These are phyloP conservation scores for Phenganax subtilis DNA, from an alignment of 92 coral and sea anemone species.

Conservation along the genomic window DNA sequence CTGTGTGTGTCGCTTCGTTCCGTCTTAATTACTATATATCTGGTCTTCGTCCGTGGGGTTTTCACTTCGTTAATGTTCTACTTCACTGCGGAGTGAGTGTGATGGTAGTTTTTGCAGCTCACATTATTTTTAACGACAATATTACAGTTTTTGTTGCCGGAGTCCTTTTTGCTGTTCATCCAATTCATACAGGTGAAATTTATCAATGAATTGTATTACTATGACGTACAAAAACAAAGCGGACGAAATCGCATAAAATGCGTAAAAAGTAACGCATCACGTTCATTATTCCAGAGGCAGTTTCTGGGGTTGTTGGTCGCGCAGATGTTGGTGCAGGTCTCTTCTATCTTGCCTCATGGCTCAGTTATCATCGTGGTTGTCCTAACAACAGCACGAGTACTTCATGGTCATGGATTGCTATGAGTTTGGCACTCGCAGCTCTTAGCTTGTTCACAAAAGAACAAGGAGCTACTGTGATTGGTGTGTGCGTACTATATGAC, in stretches of 20 bases:
- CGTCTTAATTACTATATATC: slow-evolving; percentile 68
- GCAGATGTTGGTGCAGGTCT: slow-evolving; percentile 91
- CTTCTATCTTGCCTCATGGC: slow-evolving; percentile 68
- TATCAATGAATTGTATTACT: neutral
- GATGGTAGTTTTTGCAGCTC: slow-evolving; percentile 64
- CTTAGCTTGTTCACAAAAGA: slow-evolving; percentile 89
- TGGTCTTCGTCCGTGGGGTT: slow-evolving; percentile 81
- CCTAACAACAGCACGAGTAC: slow-evolving; percentile 28
- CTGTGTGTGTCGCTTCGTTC: slow-evolving; percentile 94
- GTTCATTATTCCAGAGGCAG: slow-evolving; percentile 65
- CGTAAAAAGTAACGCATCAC: too few species aligned
- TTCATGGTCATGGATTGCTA: slow-evolving; percentile 58
- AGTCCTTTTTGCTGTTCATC: slow-evolving; percentile 85
- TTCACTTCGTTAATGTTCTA: slow-evolving; percentile 71
- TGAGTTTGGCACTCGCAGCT: slow-evolving; percentile 60
- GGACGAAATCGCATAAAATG: too few species aligned
- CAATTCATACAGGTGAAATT: slow-evolving; percentile 82
- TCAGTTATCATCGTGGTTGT: slow-evolving; percentile 63
- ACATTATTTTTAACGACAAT: slow-evolving; percentile 60
- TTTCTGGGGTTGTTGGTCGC: slow-evolving; percentile 89
- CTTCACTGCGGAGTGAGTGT: slow-evolving; percentile 73
- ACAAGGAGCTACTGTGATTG: slow-evolving; percentile 91
- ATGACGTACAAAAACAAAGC: too few species aligned
- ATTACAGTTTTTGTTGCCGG: slow-evolving; percentile 68
- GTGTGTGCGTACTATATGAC: slow-evolving; percentile 77